A percentile compares a stretch with the other conserved stretches of the same genome.
These are phyloP conservation scores for Tychaedon coryphoeus DNA, from an alignment of 2,113 vertebrate genomes.

Conservation along the genomic window DNA sequence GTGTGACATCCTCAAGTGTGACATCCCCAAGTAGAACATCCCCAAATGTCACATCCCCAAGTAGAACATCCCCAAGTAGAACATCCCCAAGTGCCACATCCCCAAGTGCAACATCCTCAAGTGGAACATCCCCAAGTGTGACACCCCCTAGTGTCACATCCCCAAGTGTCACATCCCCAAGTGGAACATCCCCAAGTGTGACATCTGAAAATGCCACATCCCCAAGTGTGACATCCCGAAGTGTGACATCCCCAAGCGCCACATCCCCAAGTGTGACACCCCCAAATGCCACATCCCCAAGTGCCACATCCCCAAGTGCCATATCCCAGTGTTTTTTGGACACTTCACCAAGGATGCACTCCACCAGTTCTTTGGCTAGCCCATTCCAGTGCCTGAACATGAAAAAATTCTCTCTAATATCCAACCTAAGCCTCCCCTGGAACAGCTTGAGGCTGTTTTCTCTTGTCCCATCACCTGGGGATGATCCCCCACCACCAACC, in stretches of 20 bases:
- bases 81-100: accelerated
- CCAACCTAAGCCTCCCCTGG: background rate
- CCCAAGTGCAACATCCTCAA: background rate
- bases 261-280: background rate
- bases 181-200: background rate
- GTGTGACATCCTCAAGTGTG: too few species aligned
- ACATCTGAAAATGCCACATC: too few species aligned
- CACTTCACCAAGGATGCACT: background rate
- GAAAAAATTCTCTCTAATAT: too few species aligned
- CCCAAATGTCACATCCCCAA: background rate
- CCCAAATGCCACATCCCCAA: background rate
- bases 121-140: background rate
- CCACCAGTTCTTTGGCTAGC: background rate
- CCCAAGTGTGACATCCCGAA: background rate
- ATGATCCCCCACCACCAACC: background rate
- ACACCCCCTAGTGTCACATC: background rate
- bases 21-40: accelerated
- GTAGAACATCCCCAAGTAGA: background rate
- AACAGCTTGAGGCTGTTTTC: background rate
- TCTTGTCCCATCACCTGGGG: accelerated
- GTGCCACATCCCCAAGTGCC: background rate
- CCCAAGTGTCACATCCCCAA: background rate
- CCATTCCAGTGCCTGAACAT: background rate
- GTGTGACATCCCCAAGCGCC: background rate
- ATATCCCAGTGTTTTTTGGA: background rate